Evolutionary conservation across 2,888 invertebrate genomes (phyloP), one percentile per base, ranked within the genome.

Genomic region (Serrognathus titanus): DNA sequence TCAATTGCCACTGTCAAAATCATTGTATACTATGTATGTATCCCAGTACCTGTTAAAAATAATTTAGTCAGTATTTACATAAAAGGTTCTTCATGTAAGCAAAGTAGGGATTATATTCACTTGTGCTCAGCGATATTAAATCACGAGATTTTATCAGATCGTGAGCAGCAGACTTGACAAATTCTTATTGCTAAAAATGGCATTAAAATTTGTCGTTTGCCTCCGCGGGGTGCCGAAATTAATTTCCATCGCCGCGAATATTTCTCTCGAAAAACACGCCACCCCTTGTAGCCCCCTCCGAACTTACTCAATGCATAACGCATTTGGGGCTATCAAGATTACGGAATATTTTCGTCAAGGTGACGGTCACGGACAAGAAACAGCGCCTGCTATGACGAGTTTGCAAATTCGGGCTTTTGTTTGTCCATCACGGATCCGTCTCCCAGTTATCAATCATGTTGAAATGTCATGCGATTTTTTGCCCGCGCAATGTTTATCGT

Each of bases 371-470:
- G 66, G 67, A 66, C 68, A 65, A 65, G 62, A 59, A 37, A 53
- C 67, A 69, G 65, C 70, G 67, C 70, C 69, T 68, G 61, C 64
- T 67, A 63, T 69, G 69, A 69, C 69, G 66, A 70, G 69, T 65
- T 71, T 70, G 68, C 68, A 69, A 71, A 71, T 71, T 66, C 63
- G 57, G 56, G 51, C 69, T 67, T 69, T 69, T 67, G 69, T 70
- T 65, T 65, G 61, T 55, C 63, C 62, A 62, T 67, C 67, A 65
- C 40, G 53, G 63, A 58, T 63, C 58, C 58, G 62, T 62, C 61
- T 59, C 53, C 53, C 64, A 58, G 64, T 67, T 70, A 69, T 70
- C 69, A 70, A 70, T 70, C 70, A 70, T 70, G 64, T 62, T 55
- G 59, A 57, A 49, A 61, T 60, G 63, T 65, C 65, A 6, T 0